A percentile compares a stretch with the other conserved stretches of the same genome.
These are phyloP conservation scores for Peromyscus melanophrys DNA, from an alignment of 2,797 vertebrate genomes.

Conservation along the genomic window DNA sequence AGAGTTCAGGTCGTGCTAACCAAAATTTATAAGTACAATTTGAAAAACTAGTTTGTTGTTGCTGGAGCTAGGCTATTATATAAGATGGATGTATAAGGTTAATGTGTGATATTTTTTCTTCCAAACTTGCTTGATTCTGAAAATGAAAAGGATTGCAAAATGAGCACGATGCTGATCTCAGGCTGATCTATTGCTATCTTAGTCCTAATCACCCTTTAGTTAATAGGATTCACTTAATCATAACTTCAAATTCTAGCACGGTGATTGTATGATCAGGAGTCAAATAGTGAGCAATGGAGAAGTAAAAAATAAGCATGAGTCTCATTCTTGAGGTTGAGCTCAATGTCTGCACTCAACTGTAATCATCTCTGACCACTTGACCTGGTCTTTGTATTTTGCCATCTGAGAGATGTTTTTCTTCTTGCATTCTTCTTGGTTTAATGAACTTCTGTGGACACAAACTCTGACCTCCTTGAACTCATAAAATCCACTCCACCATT, in stretches of 20 bases:
- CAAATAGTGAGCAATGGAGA: background rate
- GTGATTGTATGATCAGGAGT: background rate
- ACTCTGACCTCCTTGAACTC: constrained; percentile 53
- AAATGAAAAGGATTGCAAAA: background rate
- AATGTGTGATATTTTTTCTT: background rate
- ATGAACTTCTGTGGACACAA: constrained; percentile 22
- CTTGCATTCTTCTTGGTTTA: constrained; percentile 19
- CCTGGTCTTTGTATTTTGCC: constrained; percentile 2
- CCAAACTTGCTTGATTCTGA: background rate
- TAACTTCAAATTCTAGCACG: background rate
- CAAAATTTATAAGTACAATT: background rate
- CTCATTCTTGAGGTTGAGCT: background rate
- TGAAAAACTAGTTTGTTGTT: background rate
- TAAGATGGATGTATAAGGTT: background rate
- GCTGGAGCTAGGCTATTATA: background rate
- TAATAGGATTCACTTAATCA: background rate
- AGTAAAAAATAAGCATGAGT: background rate
- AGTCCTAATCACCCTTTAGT: background rate
- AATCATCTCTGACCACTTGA: constrained; percentile 53
- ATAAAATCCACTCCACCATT: background rate
- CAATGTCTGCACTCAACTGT: background rate
- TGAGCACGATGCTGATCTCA: fast-evolving
- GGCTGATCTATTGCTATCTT: background rate
- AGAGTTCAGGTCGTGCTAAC: background rate
- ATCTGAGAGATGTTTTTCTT: constrained; percentile 57